Evolutionary conservation across 1,140 invertebrate genomes (phyloP).

Genomic region (Popillia japonica): DNA sequence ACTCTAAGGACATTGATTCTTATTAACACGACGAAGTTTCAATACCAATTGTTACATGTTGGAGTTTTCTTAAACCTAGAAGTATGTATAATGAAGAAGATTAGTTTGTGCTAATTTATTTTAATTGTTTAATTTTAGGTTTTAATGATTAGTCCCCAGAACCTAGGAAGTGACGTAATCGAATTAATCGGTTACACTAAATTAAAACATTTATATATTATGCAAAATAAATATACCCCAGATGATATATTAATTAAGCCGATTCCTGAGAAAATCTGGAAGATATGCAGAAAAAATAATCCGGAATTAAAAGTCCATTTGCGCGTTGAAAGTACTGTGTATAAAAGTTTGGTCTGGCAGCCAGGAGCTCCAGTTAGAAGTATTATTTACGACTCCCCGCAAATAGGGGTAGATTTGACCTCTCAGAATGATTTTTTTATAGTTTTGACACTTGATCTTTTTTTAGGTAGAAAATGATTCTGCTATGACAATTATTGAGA

Average conservation of each 20-base stretch:
- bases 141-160: conserved; percentile 81
- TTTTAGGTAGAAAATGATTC: conserved; percentile 61
- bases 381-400: conserved; percentile 72
- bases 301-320: conserved; percentile 67
- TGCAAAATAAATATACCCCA: conserved; percentile 79
- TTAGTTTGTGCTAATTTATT: conserved; percentile 38
- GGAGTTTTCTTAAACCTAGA: conserved; percentile 80
- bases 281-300: conserved; percentile 65
- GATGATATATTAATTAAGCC: conserved; percentile 63
- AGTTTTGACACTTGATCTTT: neutral
- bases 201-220: conserved; percentile 76
- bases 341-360: conserved; percentile 64
- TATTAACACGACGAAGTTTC: conserved; percentile 79
- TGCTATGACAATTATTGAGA: conserved; percentile 65
- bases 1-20: conserved; percentile 72
- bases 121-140: conserved; percentile 61
- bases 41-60: conserved; percentile 78
- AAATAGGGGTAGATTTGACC: conserved; percentile 63
- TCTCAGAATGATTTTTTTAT: neutral
- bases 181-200: conserved; percentile 72
- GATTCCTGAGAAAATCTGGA: conserved; percentile 62
- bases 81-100: conserved; percentile 59
- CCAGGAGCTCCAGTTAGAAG: conserved; percentile 72
- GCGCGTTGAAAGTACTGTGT: conserved; percentile 64
- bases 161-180: conserved; percentile 79